phyloP scores from a whole-genome alignment of 2,797 vertebrate genomes.

The Gallinago solitaria region DNA sequence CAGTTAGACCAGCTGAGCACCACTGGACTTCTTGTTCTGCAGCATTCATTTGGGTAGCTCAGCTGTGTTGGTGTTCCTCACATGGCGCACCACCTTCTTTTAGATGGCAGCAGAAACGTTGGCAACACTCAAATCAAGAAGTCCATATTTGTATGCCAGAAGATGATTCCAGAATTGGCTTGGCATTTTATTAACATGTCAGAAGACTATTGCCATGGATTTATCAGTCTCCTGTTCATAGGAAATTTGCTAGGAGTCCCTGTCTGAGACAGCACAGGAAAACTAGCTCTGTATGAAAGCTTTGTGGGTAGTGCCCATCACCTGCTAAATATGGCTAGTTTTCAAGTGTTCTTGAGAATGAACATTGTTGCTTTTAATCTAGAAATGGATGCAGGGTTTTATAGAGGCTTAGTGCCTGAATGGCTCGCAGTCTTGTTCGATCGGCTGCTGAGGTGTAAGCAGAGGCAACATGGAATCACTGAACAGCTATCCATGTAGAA shows the following conservation, averaged over 20 bases:
- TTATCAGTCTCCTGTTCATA: neutral
- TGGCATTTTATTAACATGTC: neutral
- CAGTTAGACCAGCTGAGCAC: neutral
- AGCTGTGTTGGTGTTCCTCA: neutral
- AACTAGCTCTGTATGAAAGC: neutral
- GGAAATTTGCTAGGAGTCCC: neutral
- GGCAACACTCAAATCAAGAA: neutral
- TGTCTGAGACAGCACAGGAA: neutral
- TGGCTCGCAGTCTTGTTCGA: neutral
- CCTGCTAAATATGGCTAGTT: neutral
- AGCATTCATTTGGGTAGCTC: neutral
- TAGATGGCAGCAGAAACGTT: neutral
- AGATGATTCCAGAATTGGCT: neutral
- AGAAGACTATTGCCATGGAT: neutral
- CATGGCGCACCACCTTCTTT: neutral
- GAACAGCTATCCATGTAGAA: neutral
- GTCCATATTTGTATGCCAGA: accelerated
- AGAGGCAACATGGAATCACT: neutral
- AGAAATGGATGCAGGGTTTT: neutral
- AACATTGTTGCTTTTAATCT: neutral
- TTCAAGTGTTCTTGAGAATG: neutral
- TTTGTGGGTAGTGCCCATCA: neutral
- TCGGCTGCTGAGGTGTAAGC: neutral
- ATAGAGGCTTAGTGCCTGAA: neutral
- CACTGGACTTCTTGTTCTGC: neutral